Base-by-base conservation (phyloP, 2,888 invertebrate species). In the Balanococcus diminutus region DNA sequence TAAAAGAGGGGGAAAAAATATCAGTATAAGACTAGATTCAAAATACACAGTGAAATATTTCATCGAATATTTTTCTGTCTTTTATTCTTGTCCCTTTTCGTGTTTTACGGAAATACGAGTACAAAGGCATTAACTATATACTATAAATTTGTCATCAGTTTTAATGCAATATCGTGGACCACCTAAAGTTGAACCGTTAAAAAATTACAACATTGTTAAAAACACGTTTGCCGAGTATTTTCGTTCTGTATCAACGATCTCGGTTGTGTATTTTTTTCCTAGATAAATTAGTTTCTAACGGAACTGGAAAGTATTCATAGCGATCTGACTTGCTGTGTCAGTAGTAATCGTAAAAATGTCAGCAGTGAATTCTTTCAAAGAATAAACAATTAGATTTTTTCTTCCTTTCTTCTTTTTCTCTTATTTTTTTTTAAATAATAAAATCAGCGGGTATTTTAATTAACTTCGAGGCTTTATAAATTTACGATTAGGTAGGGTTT, bases 1-100 rank as follows among this genome's bases (percentile, higher is more conserved):
- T 46, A 92, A 85, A 36, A 11, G 14, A 72, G n/a, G 28, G 14
- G 4, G 5, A 2, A 11, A 14, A 8, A 51, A 51, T 14, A n/a
- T 61, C 8, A 22, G 61, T n/a, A n/a, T 22, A 25, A 61, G 8
- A 22, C 3, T 22, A 19, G 3, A 22, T n/a, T 79, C 36, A 22
- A 79, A 79, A 67, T 2, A 67, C 16, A 16, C 11, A 14, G 16
- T 67, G 28, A 22, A 25, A 61, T 28, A 67, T 28, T 28, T 16
- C 28, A 28, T 67, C 67, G 28, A 67, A 19, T 36, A 36, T 16
- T 75, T 75, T 75, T 75, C 16, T 75, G 75, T 32, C 14, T 75
- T 75, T n/a, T 9, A 75, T 75, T 32, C 72, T 14, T 28, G 28
- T 67, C 67, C 67, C 28, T 67, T 67, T 67, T 67, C 67, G 67